phyloP scores from a whole-genome alignment of 2,888 invertebrate genomes.

The Aplocera efformata region DNA sequence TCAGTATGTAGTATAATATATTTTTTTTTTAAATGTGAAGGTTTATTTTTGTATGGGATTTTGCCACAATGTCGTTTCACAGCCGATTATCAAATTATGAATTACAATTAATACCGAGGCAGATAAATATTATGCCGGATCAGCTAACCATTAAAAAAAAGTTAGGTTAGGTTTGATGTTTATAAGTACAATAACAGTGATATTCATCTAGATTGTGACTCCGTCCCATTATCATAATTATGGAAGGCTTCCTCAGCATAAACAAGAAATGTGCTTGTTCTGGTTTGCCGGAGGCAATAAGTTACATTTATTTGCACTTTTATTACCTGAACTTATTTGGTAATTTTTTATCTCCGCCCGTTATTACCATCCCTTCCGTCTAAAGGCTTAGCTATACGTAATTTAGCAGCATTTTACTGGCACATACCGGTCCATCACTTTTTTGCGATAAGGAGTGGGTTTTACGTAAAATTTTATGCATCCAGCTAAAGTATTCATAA shows the following conservation, averaged over 20 bases:
- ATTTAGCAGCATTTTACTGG: constrained; percentile 27
- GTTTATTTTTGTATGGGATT: no score
- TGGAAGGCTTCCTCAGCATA: background rate
- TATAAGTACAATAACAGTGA: no score
- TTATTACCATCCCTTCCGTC: constrained; percentile 23
- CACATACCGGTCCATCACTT: constrained; percentile 21
- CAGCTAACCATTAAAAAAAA: no score
- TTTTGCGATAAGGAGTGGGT: constrained; percentile 36
- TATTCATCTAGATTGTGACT: no score
- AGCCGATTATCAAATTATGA: no score
- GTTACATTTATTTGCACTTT: constrained; percentile 25
- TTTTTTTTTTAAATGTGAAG: no score
- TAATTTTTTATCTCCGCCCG: constrained; percentile 25
- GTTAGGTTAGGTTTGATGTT: no score
- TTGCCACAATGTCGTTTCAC: no score
- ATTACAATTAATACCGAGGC: no score
- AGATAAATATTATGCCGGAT: no score
- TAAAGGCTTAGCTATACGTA: constrained; percentile 25
- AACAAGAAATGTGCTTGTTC: background rate
- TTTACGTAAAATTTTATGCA: constrained; percentile 43
- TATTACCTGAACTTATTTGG: constrained; percentile 28
- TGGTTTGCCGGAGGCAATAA: constrained; percentile 14
- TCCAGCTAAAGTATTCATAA: constrained; percentile 36
- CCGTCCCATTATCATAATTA: no score
- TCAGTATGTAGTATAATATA: no score